Evolutionary conservation across 1,140 invertebrate genomes (phyloP).

Genomic region (Ditylenchus dipsaci): DNA sequence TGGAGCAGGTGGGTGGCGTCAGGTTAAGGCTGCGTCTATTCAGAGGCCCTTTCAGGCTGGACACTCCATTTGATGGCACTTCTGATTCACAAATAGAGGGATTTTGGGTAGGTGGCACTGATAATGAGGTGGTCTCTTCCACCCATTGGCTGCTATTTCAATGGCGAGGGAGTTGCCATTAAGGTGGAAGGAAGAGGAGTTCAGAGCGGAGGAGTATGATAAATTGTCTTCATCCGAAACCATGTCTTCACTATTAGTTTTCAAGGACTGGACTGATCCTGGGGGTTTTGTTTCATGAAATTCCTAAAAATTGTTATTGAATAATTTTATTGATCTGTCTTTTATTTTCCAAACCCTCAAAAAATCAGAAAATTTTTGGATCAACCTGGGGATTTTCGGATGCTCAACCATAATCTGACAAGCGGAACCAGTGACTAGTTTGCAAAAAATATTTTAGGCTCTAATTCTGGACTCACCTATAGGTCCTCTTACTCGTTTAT

Average conservation of each 20-base stretch:
- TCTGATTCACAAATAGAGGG: too few species aligned
- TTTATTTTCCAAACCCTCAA: too few species aligned
- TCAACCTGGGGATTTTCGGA: too few species aligned
- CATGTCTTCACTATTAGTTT: background rate
- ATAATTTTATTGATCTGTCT: background rate
- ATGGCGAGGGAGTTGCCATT: background rate
- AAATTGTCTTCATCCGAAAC: background rate
- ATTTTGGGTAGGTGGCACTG: too few species aligned
- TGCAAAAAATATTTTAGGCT: too few species aligned
- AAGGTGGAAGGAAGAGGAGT: background rate
- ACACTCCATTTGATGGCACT: too few species aligned
- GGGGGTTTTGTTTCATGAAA: background rate
- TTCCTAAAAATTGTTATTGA: slow-evolving; percentile 1
- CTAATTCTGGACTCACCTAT: too few species aligned
- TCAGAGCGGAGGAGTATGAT: background rate
- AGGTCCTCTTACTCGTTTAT: too few species aligned
- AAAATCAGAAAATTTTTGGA: too few species aligned
- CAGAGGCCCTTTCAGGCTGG: background rate
- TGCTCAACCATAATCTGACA: too few species aligned
- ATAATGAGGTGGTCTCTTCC: background rate
- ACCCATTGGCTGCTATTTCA: background rate
- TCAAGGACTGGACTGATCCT: background rate
- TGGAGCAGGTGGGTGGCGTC: background rate
- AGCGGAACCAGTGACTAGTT: too few species aligned
- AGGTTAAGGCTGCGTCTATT: background rate